These are phyloP conservation scores for Drosophila athabasca DNA, from an alignment of 1,140 invertebrate species.

Conservation along the genomic window DNA sequence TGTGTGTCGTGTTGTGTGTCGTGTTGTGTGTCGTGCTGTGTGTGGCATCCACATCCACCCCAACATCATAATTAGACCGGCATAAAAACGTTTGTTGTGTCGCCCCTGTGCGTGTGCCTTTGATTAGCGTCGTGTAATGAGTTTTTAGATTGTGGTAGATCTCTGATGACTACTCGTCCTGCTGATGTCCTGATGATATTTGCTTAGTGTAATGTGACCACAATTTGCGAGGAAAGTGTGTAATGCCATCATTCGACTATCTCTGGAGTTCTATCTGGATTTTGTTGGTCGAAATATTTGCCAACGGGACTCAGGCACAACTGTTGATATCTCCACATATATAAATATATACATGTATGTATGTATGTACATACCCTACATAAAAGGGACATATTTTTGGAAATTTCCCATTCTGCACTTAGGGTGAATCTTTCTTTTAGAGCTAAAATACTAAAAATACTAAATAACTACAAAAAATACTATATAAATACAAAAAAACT, in stretches of 20 bases:
- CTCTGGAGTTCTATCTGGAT: constrained; percentile 11
- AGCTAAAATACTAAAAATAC: too few species aligned
- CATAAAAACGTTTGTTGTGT: constrained; percentile 46
- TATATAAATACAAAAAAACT: too few species aligned
- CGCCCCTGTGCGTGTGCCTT: constrained; percentile 43
- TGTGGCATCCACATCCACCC: constrained; percentile 19
- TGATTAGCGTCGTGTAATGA: constrained; percentile 51
- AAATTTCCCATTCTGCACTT: too few species aligned
- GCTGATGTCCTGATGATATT: constrained; percentile 5
- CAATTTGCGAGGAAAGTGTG: constrained; percentile 23
- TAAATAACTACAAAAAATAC: too few species aligned
- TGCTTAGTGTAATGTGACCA: constrained; percentile 7
- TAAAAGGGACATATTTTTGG: too few species aligned
- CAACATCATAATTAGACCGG: constrained; percentile 50
- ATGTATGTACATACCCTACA: too few species aligned
- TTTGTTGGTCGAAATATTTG: not conserved
- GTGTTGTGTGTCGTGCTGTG: constrained; percentile 18
- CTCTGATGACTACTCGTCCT: too few species aligned
- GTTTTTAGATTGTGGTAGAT: constrained; percentile 35
- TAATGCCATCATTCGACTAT: constrained; percentile 16
- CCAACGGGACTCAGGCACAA: not conserved
- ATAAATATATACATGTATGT: too few species aligned
- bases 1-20: not conserved
- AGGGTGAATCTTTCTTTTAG: too few species aligned
- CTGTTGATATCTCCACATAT: not conserved